phyloP scores from a whole-genome alignment of 2,113 vertebrate genomes.

The Bungarus multicinctus region DNA sequence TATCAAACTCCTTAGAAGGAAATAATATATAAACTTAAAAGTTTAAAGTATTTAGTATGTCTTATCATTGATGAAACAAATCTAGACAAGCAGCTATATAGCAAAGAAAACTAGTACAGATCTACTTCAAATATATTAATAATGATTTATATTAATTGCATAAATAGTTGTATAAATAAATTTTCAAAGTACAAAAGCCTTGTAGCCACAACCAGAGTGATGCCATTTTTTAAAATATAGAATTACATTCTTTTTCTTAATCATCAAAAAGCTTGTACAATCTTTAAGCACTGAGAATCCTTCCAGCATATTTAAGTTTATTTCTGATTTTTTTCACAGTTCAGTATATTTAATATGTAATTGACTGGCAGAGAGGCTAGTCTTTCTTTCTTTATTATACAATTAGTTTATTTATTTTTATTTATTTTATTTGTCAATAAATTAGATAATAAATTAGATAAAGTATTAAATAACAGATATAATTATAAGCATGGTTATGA shows the following conservation, averaged over 20 bases:
- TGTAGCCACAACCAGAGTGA: neutral
- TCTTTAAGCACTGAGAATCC: neutral
- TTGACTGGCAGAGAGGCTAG: neutral
- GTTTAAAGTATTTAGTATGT: neutral
- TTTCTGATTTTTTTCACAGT: neutral
- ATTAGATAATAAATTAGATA: too few species aligned
- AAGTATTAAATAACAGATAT: too few species aligned
- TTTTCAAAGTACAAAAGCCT: neutral
- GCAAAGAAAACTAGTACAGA: neutral
- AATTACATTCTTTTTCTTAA: neutral
- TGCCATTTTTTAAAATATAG: neutral
- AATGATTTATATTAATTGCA: neutral
- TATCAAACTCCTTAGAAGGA: neutral
- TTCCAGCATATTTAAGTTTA: neutral
- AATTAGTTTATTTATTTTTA: too few species aligned
- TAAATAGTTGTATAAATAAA: neutral
- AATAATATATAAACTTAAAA: neutral
- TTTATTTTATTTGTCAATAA: too few species aligned
- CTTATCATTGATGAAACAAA: neutral
- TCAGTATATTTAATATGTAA: neutral
- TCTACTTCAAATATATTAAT: neutral
- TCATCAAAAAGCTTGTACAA: neutral
- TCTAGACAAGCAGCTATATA: neutral
- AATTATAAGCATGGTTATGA: too few species aligned
- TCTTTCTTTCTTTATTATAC: neutral